Conservation (phyloP, 2,113 vertebrate species). For the Hassar affinis region DNA sequence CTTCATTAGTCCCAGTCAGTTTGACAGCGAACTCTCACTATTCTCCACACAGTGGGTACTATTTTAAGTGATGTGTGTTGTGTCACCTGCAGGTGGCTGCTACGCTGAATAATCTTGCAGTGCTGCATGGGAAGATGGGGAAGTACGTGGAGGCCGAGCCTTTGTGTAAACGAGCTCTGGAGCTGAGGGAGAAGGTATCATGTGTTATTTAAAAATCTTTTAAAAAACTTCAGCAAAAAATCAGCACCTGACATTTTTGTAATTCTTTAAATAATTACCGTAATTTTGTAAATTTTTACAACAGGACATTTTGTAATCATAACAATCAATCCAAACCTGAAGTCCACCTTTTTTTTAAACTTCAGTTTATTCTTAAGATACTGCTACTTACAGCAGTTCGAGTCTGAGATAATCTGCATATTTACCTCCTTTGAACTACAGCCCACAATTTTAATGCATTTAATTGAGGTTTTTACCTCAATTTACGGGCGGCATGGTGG, state of each 20-base stretch:
- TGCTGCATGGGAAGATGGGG: conserved; percentile 84
- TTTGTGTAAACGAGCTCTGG: conserved; percentile 82
- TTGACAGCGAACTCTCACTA: not conserved
- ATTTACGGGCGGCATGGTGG: too few species aligned
- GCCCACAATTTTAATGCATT: too few species aligned
- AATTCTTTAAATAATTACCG: not conserved
- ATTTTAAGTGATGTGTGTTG: conserved; percentile 16
- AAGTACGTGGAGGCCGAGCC: conserved; percentile 87
- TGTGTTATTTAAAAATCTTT: not conserved
- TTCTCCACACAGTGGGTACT: not conserved
- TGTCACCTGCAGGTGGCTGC: conserved; percentile 77
- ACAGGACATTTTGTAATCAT: not conserved
- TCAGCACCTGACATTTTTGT: not conserved
- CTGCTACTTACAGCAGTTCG: too few species aligned
- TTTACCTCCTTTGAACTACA: too few species aligned
- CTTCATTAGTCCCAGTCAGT: not conserved
- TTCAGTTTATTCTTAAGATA: not conserved
- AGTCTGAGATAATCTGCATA: too few species aligned
- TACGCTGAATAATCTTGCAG: conserved; percentile 84
- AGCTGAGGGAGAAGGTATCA: conserved; percentile 85
- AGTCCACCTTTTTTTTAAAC: not conserved
- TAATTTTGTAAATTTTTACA: not conserved
- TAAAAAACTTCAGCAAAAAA: not conserved
- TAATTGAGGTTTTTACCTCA: too few species aligned
- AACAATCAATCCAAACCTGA: not conserved